Evolutionary conservation across 2,888 invertebrate genomes (phyloP).

Genomic region (Drosophila mimetica): DNA sequence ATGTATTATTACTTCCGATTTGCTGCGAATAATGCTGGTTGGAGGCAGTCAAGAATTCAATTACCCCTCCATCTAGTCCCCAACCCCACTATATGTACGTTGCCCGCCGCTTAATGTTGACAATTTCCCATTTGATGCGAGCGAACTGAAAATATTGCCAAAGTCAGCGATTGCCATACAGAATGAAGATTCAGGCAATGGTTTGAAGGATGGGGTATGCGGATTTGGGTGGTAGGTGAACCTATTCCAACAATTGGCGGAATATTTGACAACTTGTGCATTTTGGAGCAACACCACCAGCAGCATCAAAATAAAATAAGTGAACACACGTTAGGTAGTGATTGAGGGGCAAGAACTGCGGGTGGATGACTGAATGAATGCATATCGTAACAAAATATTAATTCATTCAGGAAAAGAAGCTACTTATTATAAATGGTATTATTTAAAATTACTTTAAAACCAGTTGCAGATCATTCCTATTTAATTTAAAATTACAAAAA

Average conservation of each 20-base stretch:
- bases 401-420: not conserved
- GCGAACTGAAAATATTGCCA: conserved; percentile 64
- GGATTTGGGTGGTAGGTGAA: conserved; percentile 51
- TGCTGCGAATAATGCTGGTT: conserved; percentile 72
- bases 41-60: conserved; percentile 74
- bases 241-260: conserved; percentile 64
- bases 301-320: conserved; percentile 53
- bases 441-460: too few relatives aligned
- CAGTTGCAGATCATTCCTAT: too few relatives aligned
- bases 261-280: conserved; percentile 77
- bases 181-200: conserved; percentile 8
- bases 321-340: conserved; percentile 42
- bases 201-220: conserved; percentile 7
- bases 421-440: too few relatives aligned
- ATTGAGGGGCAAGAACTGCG: conserved; percentile 1
- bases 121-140: conserved; percentile 76
- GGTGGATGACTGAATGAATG: conserved; percentile 25
- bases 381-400: not conserved
- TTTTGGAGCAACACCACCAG: conserved; percentile 34
- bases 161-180: conserved; percentile 53
- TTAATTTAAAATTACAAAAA: too few relatives aligned
- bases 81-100: conserved; percentile 10
- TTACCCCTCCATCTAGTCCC: conserved; percentile 52
- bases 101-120: conserved; percentile 75
- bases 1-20: conserved; percentile 76